Percentiles rank a stretch among this genome's conserved stretches.
Conservation (phyloP, 2,797 vertebrate genomes). For the Phalanger gymnotis region DNA sequence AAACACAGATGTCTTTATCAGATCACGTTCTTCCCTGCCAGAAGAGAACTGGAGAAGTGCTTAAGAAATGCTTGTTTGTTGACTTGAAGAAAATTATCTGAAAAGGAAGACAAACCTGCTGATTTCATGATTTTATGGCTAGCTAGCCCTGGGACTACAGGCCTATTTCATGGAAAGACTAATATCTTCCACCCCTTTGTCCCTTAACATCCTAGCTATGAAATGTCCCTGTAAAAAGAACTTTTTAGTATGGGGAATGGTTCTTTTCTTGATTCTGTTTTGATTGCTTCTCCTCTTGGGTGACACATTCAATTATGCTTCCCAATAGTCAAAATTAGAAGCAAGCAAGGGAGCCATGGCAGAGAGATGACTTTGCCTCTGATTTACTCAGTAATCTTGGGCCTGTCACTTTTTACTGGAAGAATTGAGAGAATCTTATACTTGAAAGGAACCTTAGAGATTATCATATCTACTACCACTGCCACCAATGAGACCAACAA, state of each 20-base stretch:
- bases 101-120: background rate
- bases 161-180: background rate
- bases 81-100: background rate
- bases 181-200: background rate
- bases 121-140: background rate
- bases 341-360: background rate
- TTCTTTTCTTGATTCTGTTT: background rate
- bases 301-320: background rate
- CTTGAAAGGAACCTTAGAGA: background rate
- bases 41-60: background rate
- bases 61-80: background rate
- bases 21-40: background rate
- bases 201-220: background rate
- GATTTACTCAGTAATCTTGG: background rate
- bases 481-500: background rate
- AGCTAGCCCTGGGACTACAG: background rate
- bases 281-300: background rate
- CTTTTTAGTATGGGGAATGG: background rate
- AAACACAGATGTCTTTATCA: background rate
- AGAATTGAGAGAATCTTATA: background rate
- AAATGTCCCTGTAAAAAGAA: background rate
- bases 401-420: background rate
- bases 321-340: background rate
- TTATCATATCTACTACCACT: background rate
- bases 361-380: background rate